Percentiles rank a stretch among this genome's conserved stretches.
These are phyloP conservation scores for Gerris lacustris DNA, from an alignment of 2,888 invertebrate species.

Conservation along the genomic window DNA sequence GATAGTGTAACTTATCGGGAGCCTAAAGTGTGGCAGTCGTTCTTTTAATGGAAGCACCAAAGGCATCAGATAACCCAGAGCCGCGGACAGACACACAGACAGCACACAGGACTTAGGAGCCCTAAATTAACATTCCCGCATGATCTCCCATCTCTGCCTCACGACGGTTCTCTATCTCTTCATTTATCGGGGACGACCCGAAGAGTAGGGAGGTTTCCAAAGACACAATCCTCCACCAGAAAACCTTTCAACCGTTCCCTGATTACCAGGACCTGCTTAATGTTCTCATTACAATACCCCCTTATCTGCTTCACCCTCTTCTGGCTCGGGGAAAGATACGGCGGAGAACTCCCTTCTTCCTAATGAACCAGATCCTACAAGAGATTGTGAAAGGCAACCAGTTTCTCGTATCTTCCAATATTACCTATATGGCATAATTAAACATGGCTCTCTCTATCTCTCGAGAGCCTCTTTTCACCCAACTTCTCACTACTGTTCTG, in stretches of 20 bases:
- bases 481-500: too few relatives aligned
- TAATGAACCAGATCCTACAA: slow-evolving; percentile 1
- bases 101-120: not conserved
- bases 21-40: not conserved
- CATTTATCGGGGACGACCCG: not conserved
- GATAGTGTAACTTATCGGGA: too few relatives aligned
- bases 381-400: not conserved
- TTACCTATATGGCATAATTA: slow-evolving; percentile 1
- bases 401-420: not conserved
- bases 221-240: not conserved
- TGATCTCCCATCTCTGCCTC: not conserved
- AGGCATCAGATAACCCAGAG: not conserved
- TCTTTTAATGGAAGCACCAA: not conserved
- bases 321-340: not conserved
- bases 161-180: not conserved
- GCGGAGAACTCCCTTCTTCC: not conserved
- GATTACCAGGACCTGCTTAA: not conserved
- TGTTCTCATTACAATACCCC: slow-evolving; percentile 1
- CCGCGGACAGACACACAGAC: not conserved
- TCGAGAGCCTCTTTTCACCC: too few relatives aligned
- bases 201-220: not conserved
- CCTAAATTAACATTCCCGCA: slow-evolving; percentile 1
- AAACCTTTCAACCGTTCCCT: slow-evolving; percentile 1
- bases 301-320: not conserved
- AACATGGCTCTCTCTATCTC: not conserved